Evolutionary conservation across 2,113 vertebrate genomes (phyloP).

Genomic region (Hyaena hyaena): DNA sequence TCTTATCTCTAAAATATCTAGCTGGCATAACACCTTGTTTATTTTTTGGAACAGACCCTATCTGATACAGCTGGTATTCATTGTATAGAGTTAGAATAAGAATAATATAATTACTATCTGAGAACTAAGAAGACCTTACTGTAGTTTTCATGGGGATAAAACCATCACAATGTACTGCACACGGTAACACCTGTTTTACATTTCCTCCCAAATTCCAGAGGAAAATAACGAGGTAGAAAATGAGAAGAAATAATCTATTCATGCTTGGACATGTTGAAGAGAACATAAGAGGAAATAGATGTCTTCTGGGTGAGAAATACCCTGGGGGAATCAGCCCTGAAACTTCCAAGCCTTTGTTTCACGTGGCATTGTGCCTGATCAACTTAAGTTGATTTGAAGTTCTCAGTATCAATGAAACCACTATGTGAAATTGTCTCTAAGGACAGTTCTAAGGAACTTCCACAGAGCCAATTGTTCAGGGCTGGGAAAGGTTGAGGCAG

Average conservation of each 20-base stretch:
- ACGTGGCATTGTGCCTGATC: background rate
- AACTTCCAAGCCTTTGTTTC: slow-evolving; percentile 7
- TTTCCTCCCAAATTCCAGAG: slow-evolving; percentile 4
- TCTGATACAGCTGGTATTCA: background rate
- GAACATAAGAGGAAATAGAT: background rate
- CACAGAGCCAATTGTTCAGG: background rate
- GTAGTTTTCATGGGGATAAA: background rate
- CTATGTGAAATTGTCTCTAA: background rate
- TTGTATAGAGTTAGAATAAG: background rate
- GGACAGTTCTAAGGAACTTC: background rate
- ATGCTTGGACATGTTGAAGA: background rate
- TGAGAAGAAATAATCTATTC: slow-evolving; percentile 38
- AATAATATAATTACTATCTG: background rate
- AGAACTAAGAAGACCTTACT: background rate
- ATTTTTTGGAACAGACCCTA: background rate
- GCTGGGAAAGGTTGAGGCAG: background rate
- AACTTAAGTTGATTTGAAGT: background rate
- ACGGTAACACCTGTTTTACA: background rate
- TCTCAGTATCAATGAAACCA: background rate
- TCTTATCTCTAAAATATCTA: background rate
- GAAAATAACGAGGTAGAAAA: slow-evolving; percentile 44
- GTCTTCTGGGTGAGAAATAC: background rate
- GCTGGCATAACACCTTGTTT: background rate
- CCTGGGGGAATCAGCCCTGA: background rate
- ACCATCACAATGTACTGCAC: background rate